Evolutionary conservation across 2,888 invertebrate species (phyloP), one percentile per base, ranked within the genome.

Genomic region (Epinotia bilunana): DNA sequence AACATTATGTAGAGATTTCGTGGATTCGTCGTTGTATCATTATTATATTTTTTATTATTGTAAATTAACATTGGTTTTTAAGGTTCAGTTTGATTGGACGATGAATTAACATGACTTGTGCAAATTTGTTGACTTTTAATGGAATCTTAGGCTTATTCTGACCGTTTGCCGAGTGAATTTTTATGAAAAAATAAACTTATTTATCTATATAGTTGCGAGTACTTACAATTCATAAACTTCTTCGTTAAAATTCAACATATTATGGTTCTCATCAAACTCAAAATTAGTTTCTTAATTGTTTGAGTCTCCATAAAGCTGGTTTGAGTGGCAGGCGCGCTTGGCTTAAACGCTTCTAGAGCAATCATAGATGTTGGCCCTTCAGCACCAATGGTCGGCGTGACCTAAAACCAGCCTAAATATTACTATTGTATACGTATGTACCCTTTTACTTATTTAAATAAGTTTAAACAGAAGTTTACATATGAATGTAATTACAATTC

Each of bases 1-100:
- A 89, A 90, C 88, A 85, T 85, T 87, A 82, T 87, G 85, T 83
- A 83, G 85, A 85, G 86, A 86, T 86, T 60, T 86, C 86, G 82
- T 84, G 86, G 86, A 81, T 86, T 87, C 83, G 83, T 90, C 91
- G 90, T 90, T 90, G 89, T 91, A 87, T 84, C 84, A 85, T 85
- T 87, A 82, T 79, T 83, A 87, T 89, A 85, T 84, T 85, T 79
- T 82, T 82, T 82, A 83, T 82, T 78, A 82, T 83, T 73, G 73
- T 69, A 64, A 73, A 73, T 76, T 73, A 73, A 72, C 72, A 73
- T 68, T 69, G 68, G 63, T 69, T 61, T 69, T 69, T 73, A 69
- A 73, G 73, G 76, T 72, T 43, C 69, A 55, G 68, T 75, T 75
- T 43, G 55, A 62, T 64, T 71, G 46, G 33, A 68, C 43, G 23